A percentile compares a stretch with the other conserved stretches of the same genome.
Evolutionary conservation across 2,888 invertebrate species (phyloP).

Genomic region (Eremobia ochroleuca): DNA sequence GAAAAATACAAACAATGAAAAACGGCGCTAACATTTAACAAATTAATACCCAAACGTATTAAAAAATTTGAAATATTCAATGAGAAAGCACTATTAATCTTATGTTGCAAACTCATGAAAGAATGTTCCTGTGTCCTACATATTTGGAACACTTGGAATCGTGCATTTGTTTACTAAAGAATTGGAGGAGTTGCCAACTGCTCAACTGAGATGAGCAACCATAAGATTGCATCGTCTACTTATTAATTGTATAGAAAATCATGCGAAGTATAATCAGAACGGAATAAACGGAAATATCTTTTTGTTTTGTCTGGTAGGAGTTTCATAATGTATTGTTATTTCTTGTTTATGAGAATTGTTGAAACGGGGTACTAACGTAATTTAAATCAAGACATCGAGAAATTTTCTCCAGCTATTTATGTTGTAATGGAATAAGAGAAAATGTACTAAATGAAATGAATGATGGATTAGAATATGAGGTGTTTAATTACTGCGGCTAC

Average conservation of each 20-base stretch:
- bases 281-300: slow-evolving; percentile 19
- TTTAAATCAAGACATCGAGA: neutral
- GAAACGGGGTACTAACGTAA: neutral
- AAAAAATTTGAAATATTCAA: slow-evolving; percentile 46
- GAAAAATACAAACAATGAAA: slow-evolving; percentile 11
- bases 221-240: slow-evolving; percentile 52
- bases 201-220: slow-evolving; percentile 28
- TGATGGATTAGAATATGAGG: no score
- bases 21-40: slow-evolving; percentile 20
- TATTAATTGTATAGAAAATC: slow-evolving; percentile 53
- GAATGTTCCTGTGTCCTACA: slow-evolving; percentile 63
- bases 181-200: slow-evolving; percentile 55
- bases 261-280: slow-evolving; percentile 36
- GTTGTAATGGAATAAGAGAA: neutral
- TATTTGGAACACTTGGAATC: slow-evolving; percentile 63
- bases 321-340: slow-evolving; percentile 1
- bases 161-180: slow-evolving; percentile 66
- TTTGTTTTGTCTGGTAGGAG: slow-evolving; percentile 32
- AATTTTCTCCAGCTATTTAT: neutral
- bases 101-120: slow-evolving; percentile 65
- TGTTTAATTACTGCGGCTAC: neutral
- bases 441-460: no score
- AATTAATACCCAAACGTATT: slow-evolving; percentile 31
- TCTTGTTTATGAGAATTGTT: slow-evolving; percentile 2
- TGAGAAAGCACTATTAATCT: slow-evolving; percentile 59